A percentile compares a stretch with the other conserved stretches of the same genome.
Evolutionary conservation across 2,888 invertebrate genomes (phyloP).

Genomic region (Drosophila eohydei): DNA sequence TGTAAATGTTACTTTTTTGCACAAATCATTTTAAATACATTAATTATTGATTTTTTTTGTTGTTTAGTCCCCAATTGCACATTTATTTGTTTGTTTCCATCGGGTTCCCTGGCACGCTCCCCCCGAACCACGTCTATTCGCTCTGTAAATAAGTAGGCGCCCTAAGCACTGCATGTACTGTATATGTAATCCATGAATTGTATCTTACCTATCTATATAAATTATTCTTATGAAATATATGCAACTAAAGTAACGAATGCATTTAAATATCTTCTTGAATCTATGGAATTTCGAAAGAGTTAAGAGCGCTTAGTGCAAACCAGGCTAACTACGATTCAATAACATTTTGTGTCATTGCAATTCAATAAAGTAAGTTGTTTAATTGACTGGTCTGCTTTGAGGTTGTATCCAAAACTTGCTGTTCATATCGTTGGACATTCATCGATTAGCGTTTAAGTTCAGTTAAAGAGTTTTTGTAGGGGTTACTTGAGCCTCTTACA

Average conservation of each 20-base stretch:
- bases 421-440: not conserved
- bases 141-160: conserved; percentile 64
- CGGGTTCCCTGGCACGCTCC: conserved; percentile 34
- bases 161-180: conserved; percentile 59
- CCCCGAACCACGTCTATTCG: conserved; percentile 42
- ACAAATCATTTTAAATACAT: conserved; percentile 28
- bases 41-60: conserved; percentile 24
- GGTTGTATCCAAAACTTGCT: not conserved
- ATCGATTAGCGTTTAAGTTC: not conserved
- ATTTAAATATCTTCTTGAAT: not conserved
- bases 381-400: not conserved
- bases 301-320: not conserved
- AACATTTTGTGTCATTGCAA: not conserved
- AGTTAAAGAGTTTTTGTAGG: not conserved
- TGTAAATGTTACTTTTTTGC: conserved; percentile 38
- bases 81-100: conserved; percentile 31
- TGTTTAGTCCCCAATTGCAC: conserved; percentile 15
- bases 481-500: not conserved
- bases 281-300: not conserved
- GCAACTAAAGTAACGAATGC: conserved; percentile 33
- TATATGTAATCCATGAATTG: conserved; percentile 66
- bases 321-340: not conserved
- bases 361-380: not conserved
- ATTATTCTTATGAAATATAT: conserved; percentile 68
- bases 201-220: conserved; percentile 70